phyloP scores from a whole-genome alignment of 2,888 invertebrate species.

The Pogonocherus hispidulus region DNA sequence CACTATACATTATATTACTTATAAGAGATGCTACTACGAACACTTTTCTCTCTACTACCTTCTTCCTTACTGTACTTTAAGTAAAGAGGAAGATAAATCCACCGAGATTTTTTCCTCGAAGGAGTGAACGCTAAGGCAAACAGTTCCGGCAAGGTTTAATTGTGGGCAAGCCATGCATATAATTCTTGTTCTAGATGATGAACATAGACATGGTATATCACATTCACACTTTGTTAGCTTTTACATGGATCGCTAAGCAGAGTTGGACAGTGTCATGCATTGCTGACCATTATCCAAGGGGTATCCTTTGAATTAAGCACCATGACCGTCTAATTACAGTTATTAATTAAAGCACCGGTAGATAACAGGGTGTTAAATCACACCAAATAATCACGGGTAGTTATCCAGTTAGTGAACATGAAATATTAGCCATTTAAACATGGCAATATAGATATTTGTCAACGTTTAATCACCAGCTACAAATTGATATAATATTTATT shows the following conservation, averaged over 20 bases:
- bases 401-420: not conserved
- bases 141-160: conserved; percentile 30
- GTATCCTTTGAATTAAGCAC: conserved; percentile 24
- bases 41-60: no score
- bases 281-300: conserved; percentile 30
- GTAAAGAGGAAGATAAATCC: no score
- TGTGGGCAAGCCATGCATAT: conserved; percentile 32
- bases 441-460: no score
- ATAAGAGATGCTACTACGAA: no score
- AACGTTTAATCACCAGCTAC: no score
- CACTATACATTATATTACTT: no score
- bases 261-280: conserved; percentile 33
- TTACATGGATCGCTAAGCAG: conserved; percentile 31
- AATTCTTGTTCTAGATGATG: conserved; percentile 34
- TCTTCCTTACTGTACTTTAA: no score
- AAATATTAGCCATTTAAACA: not conserved
- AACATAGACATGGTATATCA: conserved; percentile 32
- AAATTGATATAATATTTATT: no score
- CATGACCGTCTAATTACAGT: conserved; percentile 26
- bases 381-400: conserved; percentile 7
- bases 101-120: conserved; percentile 8
- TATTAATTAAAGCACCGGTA: conserved; percentile 26
- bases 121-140: conserved; percentile 16
- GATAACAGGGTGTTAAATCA: conserved; percentile 11
- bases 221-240: conserved; percentile 34